phyloP scores from a whole-genome alignment of 2,113 vertebrate species.

The Crocuta crocuta region DNA sequence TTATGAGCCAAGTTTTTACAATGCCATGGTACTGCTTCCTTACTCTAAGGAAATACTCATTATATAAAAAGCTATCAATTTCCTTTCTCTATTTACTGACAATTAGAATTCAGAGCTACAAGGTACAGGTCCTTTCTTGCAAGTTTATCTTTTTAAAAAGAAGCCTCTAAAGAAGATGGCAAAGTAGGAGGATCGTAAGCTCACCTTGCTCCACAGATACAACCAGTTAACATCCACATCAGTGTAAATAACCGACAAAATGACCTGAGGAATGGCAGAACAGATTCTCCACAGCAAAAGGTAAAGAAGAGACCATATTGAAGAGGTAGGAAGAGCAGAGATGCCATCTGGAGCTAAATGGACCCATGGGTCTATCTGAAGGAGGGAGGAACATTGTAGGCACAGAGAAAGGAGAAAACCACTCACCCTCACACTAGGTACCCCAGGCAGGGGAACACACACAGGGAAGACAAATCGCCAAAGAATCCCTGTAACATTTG shows the following conservation, averaged over 20 bases:
- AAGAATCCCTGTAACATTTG: background rate
- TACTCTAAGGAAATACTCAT: background rate
- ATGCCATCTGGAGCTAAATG: background rate
- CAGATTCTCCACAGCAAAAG: background rate
- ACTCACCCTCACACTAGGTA: background rate
- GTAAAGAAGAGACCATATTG: background rate
- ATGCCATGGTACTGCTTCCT: background rate
- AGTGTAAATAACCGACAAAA: background rate
- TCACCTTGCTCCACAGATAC: background rate
- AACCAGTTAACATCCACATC: background rate
- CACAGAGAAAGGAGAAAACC: background rate
- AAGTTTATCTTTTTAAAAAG: background rate
- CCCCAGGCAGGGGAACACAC: background rate
- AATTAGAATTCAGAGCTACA: constrained; percentile 25
- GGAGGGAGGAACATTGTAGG: background rate
- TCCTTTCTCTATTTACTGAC: background rate
- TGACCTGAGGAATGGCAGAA: background rate
- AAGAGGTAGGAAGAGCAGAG: background rate
- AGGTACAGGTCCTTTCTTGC: background rate
- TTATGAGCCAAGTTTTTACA: background rate
- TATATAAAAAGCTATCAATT: background rate
- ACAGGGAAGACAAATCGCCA: background rate
- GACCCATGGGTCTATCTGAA: background rate
- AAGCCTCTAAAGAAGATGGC: background rate
- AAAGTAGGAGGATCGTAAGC: background rate